Evolutionary conservation across 2,797 vertebrate genomes (phyloP).

Genomic region (Argyrosomus regius): DNA sequence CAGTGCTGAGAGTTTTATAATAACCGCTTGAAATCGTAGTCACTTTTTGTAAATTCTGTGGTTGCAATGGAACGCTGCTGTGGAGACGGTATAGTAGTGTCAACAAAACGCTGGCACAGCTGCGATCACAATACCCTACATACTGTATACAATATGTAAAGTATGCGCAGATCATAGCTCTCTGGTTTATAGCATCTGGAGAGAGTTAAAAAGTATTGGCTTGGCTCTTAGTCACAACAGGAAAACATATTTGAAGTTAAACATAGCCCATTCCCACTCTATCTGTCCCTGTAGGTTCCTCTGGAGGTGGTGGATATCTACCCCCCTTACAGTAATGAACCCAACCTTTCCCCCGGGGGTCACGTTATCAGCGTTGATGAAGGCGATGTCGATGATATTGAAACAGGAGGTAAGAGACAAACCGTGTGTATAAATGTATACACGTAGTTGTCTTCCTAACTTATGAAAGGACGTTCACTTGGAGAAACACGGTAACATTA

Average conservation of each 20-base stretch:
- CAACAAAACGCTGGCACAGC: conserved; percentile 29
- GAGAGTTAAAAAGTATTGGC: conserved; percentile 27
- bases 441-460: not conserved
- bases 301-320: conserved; percentile 72
- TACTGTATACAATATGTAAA: conserved; percentile 19
- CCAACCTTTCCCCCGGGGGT: conserved; percentile 70
- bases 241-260: conserved; percentile 5
- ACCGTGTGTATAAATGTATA: not conserved
- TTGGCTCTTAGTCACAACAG: conserved; percentile 21
- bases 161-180: conserved; percentile 21
- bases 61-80: conserved; percentile 39
- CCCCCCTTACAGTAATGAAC: conserved; percentile 55
- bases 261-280: not conserved
- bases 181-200: conserved; percentile 55
- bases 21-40: conserved; percentile 33
- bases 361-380: conserved; percentile 89
- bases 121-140: conserved; percentile 8
- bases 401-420: conserved; percentile 87
- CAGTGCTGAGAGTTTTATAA: conserved; percentile 17
- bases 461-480: conserved; percentile 18
- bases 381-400: conserved; percentile 81
- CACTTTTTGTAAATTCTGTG: conserved; percentile 25
- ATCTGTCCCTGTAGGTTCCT: conserved; percentile 56
- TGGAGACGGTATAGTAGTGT: conserved; percentile 3
- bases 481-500: conserved; percentile 43